Percentiles rank a stretch among this genome's conserved stretches.
These are phyloP conservation scores for Ataeniobius toweri DNA, from an alignment of 2,797 vertebrate species.

Conservation along the genomic window DNA sequence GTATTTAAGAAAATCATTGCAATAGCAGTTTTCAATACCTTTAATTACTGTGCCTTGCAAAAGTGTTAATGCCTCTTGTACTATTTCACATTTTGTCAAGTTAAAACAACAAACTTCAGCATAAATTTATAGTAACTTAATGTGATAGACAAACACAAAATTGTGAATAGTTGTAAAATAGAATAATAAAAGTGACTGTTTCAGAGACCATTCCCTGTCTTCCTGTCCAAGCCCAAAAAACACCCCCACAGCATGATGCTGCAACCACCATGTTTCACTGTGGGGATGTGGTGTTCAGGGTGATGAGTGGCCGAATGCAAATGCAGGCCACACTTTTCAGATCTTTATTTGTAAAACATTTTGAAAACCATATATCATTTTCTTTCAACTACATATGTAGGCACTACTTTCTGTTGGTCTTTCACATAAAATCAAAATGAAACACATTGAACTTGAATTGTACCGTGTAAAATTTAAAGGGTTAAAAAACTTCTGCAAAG, in stretches of 20 bases:
- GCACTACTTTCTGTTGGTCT: not conserved
- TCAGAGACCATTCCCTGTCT: not conserved
- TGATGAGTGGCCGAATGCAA: not conserved
- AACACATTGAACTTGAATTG: not conserved
- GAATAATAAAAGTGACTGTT: not conserved
- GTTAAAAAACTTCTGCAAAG: not conserved
- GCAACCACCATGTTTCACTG: not conserved
- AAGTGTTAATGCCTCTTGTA: not conserved
- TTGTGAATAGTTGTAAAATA: not conserved
- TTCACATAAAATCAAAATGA: not conserved
- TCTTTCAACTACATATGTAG: not conserved
- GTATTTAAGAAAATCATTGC: slow-evolving; percentile 50
- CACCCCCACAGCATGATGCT: not conserved
- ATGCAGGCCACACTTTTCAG: not conserved
- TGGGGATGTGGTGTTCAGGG: no score
- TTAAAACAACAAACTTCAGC: not conserved
- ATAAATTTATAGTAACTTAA: not conserved
- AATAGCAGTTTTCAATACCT: not conserved
- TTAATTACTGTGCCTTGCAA: not conserved
- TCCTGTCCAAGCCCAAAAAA: not conserved
- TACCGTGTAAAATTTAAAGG: not conserved
- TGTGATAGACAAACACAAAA: not conserved
- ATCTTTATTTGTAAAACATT: not conserved
- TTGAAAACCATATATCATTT: not conserved
- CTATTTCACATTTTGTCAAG: not conserved